Conservation (phyloP, 2,888 invertebrate species). For the Orthosia incerta region DNA sequence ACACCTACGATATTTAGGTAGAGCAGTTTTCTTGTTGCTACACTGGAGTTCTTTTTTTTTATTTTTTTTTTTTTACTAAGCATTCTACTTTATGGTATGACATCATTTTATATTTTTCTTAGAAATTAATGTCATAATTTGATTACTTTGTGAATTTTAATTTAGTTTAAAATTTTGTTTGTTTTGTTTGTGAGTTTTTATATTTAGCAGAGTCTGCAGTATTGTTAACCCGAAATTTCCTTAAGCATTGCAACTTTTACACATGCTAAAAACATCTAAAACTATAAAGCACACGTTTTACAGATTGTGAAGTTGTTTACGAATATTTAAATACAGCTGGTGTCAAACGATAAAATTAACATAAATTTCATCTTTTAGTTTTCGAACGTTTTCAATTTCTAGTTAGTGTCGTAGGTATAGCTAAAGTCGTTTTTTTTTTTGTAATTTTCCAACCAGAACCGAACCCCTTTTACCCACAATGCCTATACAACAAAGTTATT, state of each 20-base stretch:
- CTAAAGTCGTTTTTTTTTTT: not conserved
- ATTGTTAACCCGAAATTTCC: not conserved
- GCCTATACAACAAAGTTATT: not conserved
- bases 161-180: not conserved
- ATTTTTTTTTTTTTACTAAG: not conserved
- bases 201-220: not conserved
- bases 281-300: slow-evolving; percentile 33
- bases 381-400: not conserved
- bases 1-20: slow-evolving; percentile 29
- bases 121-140: not conserved
- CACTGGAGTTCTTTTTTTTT: not conserved
- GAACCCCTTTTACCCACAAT: not conserved
- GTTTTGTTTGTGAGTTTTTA: not conserved
- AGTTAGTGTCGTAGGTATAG: not conserved
- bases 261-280: slow-evolving; percentile 8
- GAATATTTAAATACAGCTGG: slow-evolving; percentile 47
- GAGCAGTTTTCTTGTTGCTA: slow-evolving; percentile 21
- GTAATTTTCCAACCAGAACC: not conserved
- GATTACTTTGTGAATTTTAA: too few relatives aligned
- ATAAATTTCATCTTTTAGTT: slow-evolving; percentile 11
- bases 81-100: not conserved
- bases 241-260: not conserved
- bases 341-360: slow-evolving; percentile 40
- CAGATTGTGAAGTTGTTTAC: slow-evolving; percentile 28
- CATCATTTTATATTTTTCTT: not conserved